Base-by-base conservation (phyloP, 2,113 vertebrate genomes). In the Caranx ignobilis region DNA sequence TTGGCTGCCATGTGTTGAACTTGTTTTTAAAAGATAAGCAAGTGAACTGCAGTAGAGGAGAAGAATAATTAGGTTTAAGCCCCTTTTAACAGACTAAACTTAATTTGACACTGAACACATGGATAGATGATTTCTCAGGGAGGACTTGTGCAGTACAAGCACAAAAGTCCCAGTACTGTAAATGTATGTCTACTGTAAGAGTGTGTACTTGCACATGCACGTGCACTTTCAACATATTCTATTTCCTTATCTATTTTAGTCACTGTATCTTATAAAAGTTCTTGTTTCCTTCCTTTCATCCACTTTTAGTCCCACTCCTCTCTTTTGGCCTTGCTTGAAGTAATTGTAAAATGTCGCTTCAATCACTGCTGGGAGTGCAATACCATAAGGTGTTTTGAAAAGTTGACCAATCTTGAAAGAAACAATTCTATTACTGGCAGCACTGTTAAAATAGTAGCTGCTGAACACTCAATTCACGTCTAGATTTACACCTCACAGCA, bases 191-290 rank as follows among this genome's bases (percentile, higher is more conserved):
- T 32, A 31, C 21, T 18, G 6, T 45, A 8, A 4, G 41, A 37
- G 63, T 66, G 39, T 18, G 48, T 50, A 2, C 1, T 5, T 52
- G 9, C 8, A 55, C 54, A 6, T 45, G 26, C 50, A 21, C 63
- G 56, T 71, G 75, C 37, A 57, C 15, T 72, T 66, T 68, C 59
- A 16, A 11, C 43, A 47, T 64, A 62, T 47, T 84, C 56, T 15
- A 54, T 50, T 50, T 37, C 8, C 37, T 37, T 5, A 37, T 37
- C 4, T 7, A 37, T 37, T 5, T 37, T 2, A 41, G 39, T 41
- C 11, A 41, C 6, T 41, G 39, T 41, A 34, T 71, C n/a, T 57
- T 50, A 43, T 45, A 7, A 50, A 35, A 5, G 71, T 32, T 47
- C 19, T 18, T 71, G 21, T 64, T 18, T 57, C 26, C 65, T 81